Conservation (phyloP, 30 jellyfish, hydroid and myxozoan genomes). For the Turritopsis rubra region DNA sequence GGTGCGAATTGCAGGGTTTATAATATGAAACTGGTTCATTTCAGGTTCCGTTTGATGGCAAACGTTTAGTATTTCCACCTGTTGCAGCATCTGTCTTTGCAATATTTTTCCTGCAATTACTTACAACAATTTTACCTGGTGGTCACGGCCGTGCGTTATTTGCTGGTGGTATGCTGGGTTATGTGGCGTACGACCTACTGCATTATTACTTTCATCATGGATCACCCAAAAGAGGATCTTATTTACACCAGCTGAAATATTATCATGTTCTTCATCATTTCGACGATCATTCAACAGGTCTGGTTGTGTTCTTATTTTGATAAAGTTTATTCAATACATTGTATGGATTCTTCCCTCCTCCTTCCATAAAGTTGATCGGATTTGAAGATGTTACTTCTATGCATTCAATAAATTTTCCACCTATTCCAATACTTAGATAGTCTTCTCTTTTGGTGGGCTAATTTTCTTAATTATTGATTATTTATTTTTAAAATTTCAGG, state of each 20-base stretch:
- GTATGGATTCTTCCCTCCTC: no score
- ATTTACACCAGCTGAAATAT: constrained; percentile 54
- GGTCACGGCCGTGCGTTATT: constrained; percentile 54
- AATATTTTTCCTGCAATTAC: constrained; percentile 27
- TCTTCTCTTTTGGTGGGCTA: neutral
- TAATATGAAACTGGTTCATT: no score
- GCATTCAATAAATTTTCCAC: no score
- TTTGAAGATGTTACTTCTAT: no score
- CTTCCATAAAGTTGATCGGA: no score
- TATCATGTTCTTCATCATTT: constrained; percentile 88
- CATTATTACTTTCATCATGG: constrained; percentile 98
- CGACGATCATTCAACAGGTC: constrained; percentile 68
- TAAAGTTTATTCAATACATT: neutral
- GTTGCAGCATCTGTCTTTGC: constrained; percentile 85
- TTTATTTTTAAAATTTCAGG: constrained; percentile 32
- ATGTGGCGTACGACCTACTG: constrained; percentile 67
- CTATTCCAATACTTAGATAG: no score
- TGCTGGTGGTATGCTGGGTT: constrained; percentile 90
- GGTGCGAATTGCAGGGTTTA: no score
- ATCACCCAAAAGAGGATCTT: constrained; percentile 59
- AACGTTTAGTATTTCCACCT: constrained; percentile 95
- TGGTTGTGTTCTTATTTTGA: neutral
- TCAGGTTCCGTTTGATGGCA: constrained; percentile 95
- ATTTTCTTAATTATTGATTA: no score
- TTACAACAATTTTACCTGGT: constrained; percentile 34